phyloP scores from a whole-genome alignment of 2,113 vertebrate genomes.

The Chloropsis cyanopogon region DNA sequence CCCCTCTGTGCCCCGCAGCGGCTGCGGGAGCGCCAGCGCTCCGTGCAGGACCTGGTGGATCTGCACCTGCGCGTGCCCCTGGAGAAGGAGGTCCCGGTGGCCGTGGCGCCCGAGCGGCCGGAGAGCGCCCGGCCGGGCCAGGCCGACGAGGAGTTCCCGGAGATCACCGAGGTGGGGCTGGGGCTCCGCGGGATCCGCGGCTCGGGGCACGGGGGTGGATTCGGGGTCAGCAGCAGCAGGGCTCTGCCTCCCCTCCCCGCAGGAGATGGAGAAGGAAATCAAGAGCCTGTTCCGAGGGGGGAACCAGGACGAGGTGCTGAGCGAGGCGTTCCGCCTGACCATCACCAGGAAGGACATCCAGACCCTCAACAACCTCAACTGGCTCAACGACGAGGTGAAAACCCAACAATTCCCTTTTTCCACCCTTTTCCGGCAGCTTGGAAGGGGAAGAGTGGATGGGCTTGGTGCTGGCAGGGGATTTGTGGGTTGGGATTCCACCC shows the following conservation, averaged over 20 bases:
- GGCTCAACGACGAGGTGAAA: constrained; percentile 95
- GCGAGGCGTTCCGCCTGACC: constrained; percentile 91
- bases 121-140: not conserved
- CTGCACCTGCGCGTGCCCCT: constrained; percentile 88
- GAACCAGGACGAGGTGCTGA: constrained; percentile 90
- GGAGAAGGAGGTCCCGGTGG: constrained; percentile 91
- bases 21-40: constrained; percentile 78
- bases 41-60: constrained; percentile 75
- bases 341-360: constrained; percentile 95
- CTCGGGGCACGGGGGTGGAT: too few species aligned
- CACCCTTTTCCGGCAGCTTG: rapidly evolving
- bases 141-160: constrained; percentile 85
- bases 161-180: constrained; percentile 83
- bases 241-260: rapidly evolving
- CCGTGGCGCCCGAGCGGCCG: constrained; percentile 52
- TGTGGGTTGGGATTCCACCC: not conserved
- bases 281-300: constrained; percentile 79
- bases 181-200: too few species aligned
- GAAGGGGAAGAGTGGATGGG: not conserved
- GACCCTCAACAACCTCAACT: constrained; percentile 92
- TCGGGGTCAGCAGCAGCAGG: not conserved
- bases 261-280: constrained; percentile 90
- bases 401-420: rapidly evolving
- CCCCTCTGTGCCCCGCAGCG: constrained; percentile 69
- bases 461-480: not conserved